Conservation (phyloP, 2,888 invertebrate species). For the Sesia apiformis region DNA sequence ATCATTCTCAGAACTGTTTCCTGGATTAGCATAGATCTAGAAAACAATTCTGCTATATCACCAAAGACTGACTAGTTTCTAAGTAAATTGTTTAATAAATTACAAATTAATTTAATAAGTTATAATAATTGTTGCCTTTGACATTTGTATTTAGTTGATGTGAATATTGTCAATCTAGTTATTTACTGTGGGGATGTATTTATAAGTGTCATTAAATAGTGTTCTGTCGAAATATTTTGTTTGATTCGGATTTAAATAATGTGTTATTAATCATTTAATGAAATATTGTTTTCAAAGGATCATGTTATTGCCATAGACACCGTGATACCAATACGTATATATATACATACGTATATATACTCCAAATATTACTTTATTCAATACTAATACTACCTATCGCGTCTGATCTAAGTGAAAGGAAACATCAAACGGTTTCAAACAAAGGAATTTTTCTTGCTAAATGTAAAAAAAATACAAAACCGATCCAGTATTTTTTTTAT, state of each 20-base stretch:
- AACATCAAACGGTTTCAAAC: no score
- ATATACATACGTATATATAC: no score
- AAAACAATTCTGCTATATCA: constrained; percentile 37
- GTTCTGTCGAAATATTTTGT: constrained; percentile 12
- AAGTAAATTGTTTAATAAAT: constrained; percentile 15
- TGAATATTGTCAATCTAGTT: constrained; percentile 5
- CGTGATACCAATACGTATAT: no score
- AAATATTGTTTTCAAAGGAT: no score
- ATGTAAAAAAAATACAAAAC: no score
- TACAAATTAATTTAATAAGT: not conserved
- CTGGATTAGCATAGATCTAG: constrained; percentile 75
- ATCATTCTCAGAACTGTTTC: constrained; percentile 85
- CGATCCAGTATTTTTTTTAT: no score
- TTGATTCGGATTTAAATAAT: constrained; percentile 3
- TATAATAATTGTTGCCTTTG: not conserved
- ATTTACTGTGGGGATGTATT: constrained; percentile 40
- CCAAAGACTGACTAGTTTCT: constrained; percentile 68
- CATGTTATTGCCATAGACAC: no score
- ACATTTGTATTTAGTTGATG: constrained; percentile 1
- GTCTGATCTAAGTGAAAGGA: no score
- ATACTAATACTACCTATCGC: no score
- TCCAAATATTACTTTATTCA: no score
- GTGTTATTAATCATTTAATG: no score
- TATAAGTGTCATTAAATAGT: constrained; percentile 37
- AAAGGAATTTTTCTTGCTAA: no score